Percentiles rank a stretch among this genome's conserved stretches.
phyloP scores from a whole-genome alignment of 2,797 vertebrate genomes.

The Typhlichthys eigenmanni region DNA sequence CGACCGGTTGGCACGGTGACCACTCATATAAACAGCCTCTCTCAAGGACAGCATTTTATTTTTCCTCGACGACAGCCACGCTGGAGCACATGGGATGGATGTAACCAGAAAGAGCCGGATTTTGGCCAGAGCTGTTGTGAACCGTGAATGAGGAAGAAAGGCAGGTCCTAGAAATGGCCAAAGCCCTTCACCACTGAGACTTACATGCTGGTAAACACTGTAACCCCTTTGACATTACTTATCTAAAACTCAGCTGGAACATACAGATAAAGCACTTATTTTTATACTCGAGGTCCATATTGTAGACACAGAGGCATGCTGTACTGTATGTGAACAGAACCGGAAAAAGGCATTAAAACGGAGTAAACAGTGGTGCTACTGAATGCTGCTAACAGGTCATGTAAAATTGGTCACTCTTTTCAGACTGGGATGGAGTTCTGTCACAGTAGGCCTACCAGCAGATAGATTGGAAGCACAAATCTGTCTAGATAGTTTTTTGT shows the following conservation, averaged over 20 bases:
- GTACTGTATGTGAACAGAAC: constrained; percentile 2
- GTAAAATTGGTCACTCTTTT: constrained; percentile 13
- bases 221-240: too few relatives aligned
- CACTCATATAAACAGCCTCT: too few relatives aligned
- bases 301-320: constrained; percentile 6
- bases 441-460: constrained; percentile 10
- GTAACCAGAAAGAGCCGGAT: too few relatives aligned
- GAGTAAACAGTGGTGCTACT: constrained; percentile 44
- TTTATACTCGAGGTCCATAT: constrained; percentile 53
- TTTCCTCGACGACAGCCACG: too few relatives aligned
- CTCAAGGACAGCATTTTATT: too few relatives aligned
- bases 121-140: too few relatives aligned
- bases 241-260: constrained; percentile 16
- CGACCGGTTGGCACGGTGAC: not conserved
- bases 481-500: constrained; percentile 11
- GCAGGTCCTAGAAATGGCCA: too few relatives aligned
- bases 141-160: too few relatives aligned
- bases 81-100: too few relatives aligned
- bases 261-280: constrained; percentile 50
- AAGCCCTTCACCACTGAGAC: too few relatives aligned
- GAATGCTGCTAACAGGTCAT: not conserved
- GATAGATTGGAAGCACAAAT: constrained; percentile 58
- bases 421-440: not conserved
- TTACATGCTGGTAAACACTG: too few relatives aligned
- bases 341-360: constrained; percentile 10